Conservation (phyloP, 2,888 invertebrate genomes). For the Sclerodermus sp. region DNA sequence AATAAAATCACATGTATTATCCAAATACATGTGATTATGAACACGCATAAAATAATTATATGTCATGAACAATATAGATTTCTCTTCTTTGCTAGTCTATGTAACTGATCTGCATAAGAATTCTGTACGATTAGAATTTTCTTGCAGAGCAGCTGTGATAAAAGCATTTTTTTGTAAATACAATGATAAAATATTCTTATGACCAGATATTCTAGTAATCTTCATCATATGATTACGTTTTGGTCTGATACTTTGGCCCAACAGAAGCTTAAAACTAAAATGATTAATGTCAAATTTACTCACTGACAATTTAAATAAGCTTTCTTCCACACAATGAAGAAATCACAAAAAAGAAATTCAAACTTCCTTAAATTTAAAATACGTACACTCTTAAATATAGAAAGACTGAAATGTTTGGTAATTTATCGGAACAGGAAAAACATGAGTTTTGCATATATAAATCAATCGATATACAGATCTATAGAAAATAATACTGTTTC, state of each 20-base stretch:
- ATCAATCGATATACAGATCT: too few species aligned
- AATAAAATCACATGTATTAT: too few species aligned
- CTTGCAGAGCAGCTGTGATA: too few species aligned
- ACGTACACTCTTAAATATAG: not conserved
- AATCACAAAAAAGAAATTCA: not conserved
- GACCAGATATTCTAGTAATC: not conserved
- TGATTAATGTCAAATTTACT: not conserved
- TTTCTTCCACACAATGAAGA: not conserved
- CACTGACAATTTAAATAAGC: not conserved
- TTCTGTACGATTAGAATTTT: too few species aligned
- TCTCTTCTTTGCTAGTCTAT: too few species aligned
- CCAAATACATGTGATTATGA: too few species aligned
- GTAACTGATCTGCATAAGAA: too few species aligned
- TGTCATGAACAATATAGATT: too few species aligned
- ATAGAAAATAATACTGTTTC: too few species aligned
- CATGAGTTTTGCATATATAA: too few species aligned
- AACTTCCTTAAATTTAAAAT: not conserved
- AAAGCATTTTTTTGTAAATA: too few species aligned
- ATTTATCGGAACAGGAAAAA: not conserved
- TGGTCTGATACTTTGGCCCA: constrained; percentile 36
- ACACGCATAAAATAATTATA: too few species aligned
- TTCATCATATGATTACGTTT: constrained; percentile 14
- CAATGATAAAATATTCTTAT: not conserved
- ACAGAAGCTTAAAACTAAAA: constrained; percentile 19
- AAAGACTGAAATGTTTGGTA: not conserved